Evolutionary conservation across 2,113 vertebrate species (phyloP).

Genomic region (Leucopsar rothschildi): DNA sequence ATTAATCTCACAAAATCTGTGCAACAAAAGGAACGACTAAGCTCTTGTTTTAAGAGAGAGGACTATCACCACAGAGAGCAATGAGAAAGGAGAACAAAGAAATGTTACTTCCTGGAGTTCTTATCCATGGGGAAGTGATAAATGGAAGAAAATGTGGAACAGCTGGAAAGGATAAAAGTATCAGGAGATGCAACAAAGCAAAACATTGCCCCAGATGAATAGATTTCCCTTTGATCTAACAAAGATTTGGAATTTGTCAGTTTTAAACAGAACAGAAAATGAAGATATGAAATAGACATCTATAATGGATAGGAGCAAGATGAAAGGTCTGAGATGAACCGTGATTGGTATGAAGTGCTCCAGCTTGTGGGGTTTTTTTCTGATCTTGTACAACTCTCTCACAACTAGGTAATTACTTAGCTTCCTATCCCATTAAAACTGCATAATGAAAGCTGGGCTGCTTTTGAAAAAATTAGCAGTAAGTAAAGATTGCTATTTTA

Average conservation of each 20-base stretch:
- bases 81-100: background rate
- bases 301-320: background rate
- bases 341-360: background rate
- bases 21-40: background rate
- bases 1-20: background rate
- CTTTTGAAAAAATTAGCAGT: background rate
- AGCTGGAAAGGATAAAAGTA: slow-evolving; percentile 3
- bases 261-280: slow-evolving; percentile 10
- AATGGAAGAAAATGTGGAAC: background rate
- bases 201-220: background rate
- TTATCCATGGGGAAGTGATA: background rate
- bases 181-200: background rate
- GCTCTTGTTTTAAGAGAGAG: background rate
- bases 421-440: background rate
- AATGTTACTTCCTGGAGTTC: background rate
- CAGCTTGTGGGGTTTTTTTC: background rate
- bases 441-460: background rate
- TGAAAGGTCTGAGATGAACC: background rate
- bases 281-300: background rate
- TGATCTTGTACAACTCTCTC: background rate
- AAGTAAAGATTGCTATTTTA: background rate
- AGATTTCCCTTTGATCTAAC: slow-evolving; percentile 13
- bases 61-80: background rate
- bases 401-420: background rate
- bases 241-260: background rate